These are phyloP conservation scores for Brachyhypopomus gauderio DNA, from an alignment of 2,113 vertebrate genomes.

Conservation along the genomic window DNA sequence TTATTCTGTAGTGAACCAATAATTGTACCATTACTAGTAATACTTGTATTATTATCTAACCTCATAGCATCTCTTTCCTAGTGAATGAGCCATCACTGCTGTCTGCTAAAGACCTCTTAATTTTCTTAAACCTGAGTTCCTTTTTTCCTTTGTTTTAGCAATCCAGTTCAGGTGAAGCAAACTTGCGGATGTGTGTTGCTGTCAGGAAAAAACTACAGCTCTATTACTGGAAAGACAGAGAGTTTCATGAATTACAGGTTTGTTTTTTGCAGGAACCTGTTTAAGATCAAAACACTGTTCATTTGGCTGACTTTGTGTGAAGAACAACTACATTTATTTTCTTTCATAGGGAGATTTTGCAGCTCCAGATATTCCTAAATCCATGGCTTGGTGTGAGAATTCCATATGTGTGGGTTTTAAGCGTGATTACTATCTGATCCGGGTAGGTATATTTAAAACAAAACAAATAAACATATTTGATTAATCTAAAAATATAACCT, in stretches of 20 bases:
- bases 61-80: no score
- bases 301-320: background rate
- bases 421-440: conserved; percentile 95
- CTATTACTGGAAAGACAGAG: conserved; percentile 96
- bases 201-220: conserved; percentile 94
- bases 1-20: no score
- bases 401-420: conserved; percentile 98
- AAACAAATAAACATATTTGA: background rate
- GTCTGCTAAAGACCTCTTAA: background rate
- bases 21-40: no score
- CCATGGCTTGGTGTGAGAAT: conserved; percentile 98
- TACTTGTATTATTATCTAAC: no score
- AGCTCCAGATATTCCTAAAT: conserved; percentile 94
- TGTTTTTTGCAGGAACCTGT: background rate
- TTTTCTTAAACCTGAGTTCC: background rate
- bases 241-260: conserved; percentile 94
- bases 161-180: conserved; percentile 83
- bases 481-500: background rate
- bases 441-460: conserved; percentile 72
- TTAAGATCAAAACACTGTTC: background rate
- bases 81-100: background rate
- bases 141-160: conserved; percentile 72
- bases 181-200: conserved; percentile 91
- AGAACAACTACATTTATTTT: conserved; percentile 15
- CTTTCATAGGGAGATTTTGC: conserved; percentile 85